phyloP scores from a whole-genome alignment of 2,797 vertebrate genomes.

The Pseudochirops cupreus region DNA sequence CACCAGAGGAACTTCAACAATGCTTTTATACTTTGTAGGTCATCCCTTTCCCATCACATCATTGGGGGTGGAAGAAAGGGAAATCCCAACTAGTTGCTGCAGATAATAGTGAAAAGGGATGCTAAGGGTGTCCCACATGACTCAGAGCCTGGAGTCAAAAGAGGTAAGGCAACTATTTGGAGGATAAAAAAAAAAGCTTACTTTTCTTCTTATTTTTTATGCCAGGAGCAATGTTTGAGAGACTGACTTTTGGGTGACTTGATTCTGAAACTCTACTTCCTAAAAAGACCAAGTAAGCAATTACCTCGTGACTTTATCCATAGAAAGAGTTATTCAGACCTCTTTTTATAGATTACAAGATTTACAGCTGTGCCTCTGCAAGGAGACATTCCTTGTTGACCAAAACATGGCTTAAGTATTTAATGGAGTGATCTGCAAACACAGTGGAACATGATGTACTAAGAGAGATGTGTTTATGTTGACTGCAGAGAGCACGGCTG shows the following conservation, averaged over 20 bases:
- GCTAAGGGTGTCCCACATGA: not conserved
- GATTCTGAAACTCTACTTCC: not conserved
- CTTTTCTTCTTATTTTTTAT: no score
- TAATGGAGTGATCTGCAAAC: not conserved
- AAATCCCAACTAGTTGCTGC: not conserved
- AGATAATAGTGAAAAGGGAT: no score
- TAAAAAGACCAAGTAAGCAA: not conserved
- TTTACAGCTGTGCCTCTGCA: not conserved
- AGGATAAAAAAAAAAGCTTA: not conserved
- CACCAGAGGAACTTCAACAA: conserved; percentile 59
- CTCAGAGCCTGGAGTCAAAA: not conserved
- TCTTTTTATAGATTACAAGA: conserved; percentile 53
- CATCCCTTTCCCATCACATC: conserved; percentile 36
- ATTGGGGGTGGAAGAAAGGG: conserved; percentile 12
- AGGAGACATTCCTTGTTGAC: not conserved
- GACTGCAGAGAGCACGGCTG: not conserved
- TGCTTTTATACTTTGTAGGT: conserved; percentile 46
- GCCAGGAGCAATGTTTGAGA: not conserved
- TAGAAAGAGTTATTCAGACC: conserved; percentile 42
- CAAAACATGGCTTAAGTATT: not conserved
- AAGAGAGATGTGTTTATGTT: not conserved
- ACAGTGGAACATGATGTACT: not conserved
- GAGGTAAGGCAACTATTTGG: not conserved
- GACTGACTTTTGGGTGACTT: not conserved
- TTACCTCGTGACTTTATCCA: conserved; percentile 13